Evolutionary conservation across 2,888 invertebrate genomes (phyloP), one percentile per base, ranked within the genome.

Genomic region (Perizoma flavofasciatum): DNA sequence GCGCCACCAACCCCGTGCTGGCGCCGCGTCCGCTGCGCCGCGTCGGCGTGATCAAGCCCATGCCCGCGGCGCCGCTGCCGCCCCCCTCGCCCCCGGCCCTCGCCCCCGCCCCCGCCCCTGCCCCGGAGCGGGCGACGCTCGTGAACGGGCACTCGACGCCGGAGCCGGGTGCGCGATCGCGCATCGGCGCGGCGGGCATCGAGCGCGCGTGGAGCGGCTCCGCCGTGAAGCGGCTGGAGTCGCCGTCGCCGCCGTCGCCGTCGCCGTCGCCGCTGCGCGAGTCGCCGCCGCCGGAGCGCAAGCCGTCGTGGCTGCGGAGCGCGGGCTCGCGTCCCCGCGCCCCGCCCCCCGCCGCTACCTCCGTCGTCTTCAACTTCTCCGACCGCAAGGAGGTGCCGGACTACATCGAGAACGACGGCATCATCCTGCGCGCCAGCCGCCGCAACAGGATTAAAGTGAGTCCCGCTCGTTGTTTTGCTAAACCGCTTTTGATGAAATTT

Each of bases 361-460:
- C 96, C 70, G 95, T 97, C 90, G 96, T 97, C 68, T 97, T 97
- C 92, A 97, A 97, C 92, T 98, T 97, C 89, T 96, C 95, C 70
- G 93, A 94, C 86, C 94, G 96, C 79, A 96, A 96, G 87, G 96
- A 96, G 78, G 96, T 97, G 77, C 97, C 97, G 52, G 97, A 97
- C 93, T 97, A 98, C 88, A 96, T 98, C 79, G 97, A 97, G 84
- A 97, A 97, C 89, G 97, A 97, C 92, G 97, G 96, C 72, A 93
- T 95, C 83, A 93, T 95, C 72, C 94, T 95, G 73, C 93, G 94
- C 74, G 93, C 93, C 78, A 93, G 93, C 77, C 94, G 94, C 71
- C 93, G 95, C 63, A 94, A 95, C 79, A 93, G 94, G 76, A 94
- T 95, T 74, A 96, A 96, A 95, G 96, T 96, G 77, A 94, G 94